These are phyloP conservation scores for Zosterops borbonicus DNA, from an alignment of 2,113 vertebrate species.

Conservation along the genomic window DNA sequence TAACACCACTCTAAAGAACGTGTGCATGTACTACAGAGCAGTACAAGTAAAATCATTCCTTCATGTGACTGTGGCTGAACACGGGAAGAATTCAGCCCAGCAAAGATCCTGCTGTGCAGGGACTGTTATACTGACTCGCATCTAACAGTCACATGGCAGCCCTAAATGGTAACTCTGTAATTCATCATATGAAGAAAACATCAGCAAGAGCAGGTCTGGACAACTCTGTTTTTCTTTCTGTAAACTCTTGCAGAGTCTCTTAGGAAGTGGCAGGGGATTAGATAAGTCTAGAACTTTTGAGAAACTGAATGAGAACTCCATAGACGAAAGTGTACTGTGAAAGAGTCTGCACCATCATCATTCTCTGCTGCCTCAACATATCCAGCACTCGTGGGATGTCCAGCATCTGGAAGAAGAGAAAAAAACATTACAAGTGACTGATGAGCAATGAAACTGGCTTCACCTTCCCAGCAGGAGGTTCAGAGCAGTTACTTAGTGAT, in stretches of 20 bases:
- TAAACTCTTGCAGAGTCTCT: constrained; percentile 25
- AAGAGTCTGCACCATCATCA: constrained; percentile 97
- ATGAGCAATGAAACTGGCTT: neutral
- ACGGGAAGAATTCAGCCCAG: neutral
- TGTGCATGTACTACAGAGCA: constrained; percentile 17
- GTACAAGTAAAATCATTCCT: neutral
- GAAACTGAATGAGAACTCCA: constrained; percentile 93
- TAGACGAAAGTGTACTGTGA: constrained; percentile 95
- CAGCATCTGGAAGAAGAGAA: constrained; percentile 76
- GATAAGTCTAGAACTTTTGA: constrained; percentile 93
- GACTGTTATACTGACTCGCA: neutral
- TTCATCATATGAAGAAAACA: neutral
- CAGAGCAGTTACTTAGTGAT: neutral
- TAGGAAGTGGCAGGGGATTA: constrained; percentile 65
- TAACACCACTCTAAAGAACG: neutral
- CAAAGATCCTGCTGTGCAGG: neutral
- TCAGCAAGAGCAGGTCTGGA: neutral
- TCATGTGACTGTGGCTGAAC: neutral
- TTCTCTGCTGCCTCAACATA: constrained; percentile 87
- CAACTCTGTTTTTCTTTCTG: neutral
- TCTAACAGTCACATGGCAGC: neutral
- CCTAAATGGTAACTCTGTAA: neutral
- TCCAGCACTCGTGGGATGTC: constrained; percentile 86
- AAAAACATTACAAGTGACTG: neutral
- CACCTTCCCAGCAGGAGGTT: neutral